Evolutionary conservation across 1,140 invertebrate genomes (phyloP).

Genomic region (Nephila pilipes): DNA sequence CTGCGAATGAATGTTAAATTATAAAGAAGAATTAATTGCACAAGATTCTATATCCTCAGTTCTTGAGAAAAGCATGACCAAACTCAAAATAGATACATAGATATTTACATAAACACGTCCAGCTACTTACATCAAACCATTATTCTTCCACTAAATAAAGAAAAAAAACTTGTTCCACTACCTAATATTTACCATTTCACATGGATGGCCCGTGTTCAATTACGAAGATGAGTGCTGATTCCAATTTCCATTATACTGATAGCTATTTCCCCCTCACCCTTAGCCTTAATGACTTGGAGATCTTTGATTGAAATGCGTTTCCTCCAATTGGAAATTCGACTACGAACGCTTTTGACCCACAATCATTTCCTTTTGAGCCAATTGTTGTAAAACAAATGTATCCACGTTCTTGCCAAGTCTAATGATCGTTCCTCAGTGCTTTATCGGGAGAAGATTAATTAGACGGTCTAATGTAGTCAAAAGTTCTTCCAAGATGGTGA

Average conservation of each 20-base stretch:
- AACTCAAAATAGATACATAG: too few relatives aligned
- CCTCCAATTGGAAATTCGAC: background rate
- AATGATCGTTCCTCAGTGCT: background rate
- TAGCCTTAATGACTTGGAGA: background rate
- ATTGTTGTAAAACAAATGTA: conserved; percentile 28
- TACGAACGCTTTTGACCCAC: background rate
- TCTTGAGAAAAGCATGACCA: too few relatives aligned
- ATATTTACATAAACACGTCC: background rate
- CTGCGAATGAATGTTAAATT: too few relatives aligned
- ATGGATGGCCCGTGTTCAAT: background rate
- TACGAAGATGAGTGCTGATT: conserved; percentile 3
- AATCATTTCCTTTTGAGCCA: conserved; percentile 22
- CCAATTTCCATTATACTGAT: conserved; percentile 14
- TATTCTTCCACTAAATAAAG: background rate
- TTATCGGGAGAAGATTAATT: conserved; percentile 14
- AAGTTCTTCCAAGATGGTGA: background rate
- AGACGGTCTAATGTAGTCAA: background rate
- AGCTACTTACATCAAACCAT: background rate
- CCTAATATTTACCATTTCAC: background rate
- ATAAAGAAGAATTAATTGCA: too few relatives aligned
- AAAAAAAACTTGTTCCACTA: background rate
- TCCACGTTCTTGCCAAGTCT: background rate
- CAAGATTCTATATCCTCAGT: too few relatives aligned
- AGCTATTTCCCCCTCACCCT: background rate
- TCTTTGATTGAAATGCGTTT: conserved; percentile 36